Evolutionary conservation across 1,140 invertebrate genomes (phyloP), one percentile per base, ranked within the genome.

Genomic region (Anoplophora glabripennis): DNA sequence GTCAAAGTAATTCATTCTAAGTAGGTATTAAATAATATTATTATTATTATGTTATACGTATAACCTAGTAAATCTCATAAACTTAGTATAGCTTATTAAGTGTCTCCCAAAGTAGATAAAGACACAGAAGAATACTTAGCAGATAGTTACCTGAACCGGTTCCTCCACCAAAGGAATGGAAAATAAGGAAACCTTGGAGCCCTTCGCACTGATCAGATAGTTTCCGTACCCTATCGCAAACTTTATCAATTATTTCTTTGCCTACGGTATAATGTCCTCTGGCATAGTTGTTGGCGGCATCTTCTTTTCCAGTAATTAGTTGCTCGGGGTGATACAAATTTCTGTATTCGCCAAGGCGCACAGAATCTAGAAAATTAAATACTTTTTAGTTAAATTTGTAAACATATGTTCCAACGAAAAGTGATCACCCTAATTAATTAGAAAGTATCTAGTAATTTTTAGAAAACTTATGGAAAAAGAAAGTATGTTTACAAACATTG

Each of bases 141-240:
- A 28, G 21, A 3, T 15, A 40, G 11, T 49, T 17, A 49, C 90
- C 90, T 9, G 88, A 90, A 5, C 93, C 93, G 33, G 93, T 94
- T 4, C 93, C 93, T 38, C 93, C 93, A 40, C 93, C 93, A 73
- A 95, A 94, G 0, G 90, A 87, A 59, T 93, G 89, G 76, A 94
- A 93, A 51, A 93, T 84, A 1, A 94, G 77, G 67, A 93, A 92
- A 5, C 76, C 78, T 69, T 94, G 89, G 1, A 89, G 75, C 33
- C 85, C 85, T 35, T 79, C 81, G 71, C 91, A 72, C 61, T 72
- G 65, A 59, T 88, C 86, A 36, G 81, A 79, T 38, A 83, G 68
- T 66, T 78, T 80, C n/a, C 80, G 63, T 36, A 85, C 79, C 40
- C 81, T 74, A 64, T 87, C 80, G 41, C 82, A 57, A 44, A 84